Conservation (phyloP, 2,888 invertebrate genomes). For the Ectemnius continuus region DNA sequence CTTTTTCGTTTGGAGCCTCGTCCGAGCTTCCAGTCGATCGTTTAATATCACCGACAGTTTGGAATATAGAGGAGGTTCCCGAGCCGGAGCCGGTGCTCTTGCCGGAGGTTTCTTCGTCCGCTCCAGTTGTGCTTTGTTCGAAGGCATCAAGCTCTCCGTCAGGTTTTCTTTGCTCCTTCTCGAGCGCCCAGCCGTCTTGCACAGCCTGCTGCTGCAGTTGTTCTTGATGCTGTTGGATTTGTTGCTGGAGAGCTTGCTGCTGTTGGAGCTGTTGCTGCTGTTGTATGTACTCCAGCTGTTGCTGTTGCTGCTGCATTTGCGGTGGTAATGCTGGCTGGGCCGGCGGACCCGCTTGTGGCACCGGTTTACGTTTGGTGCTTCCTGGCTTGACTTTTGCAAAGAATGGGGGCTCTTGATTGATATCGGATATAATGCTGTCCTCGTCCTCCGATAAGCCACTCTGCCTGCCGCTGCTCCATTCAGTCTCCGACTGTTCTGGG, state of each 20-base stretch:
- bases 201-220: conserved; percentile 71
- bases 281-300: conserved; percentile 39
- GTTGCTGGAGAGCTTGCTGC: conserved; percentile 69
- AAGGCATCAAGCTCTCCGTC: conserved; percentile 82
- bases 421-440: conserved; percentile 86
- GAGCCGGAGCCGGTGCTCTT: conserved; percentile 82
- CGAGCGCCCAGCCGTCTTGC: conserved; percentile 79
- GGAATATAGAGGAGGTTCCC: conserved; percentile 84
- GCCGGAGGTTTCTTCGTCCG: conserved; percentile 81
- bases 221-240: conserved; percentile 70
- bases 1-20: conserved; percentile 79
- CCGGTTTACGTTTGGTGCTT: conserved; percentile 75
- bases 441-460: conserved; percentile 85
- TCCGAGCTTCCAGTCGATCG: conserved; percentile 82
- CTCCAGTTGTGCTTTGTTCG: conserved; percentile 79
- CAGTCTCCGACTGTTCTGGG: conserved; percentile 87
- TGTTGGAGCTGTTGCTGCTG: conserved; percentile 57
- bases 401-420: conserved; percentile 82
- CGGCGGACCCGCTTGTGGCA: conserved; percentile 56
- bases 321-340: not conserved
- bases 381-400: conserved; percentile 82
- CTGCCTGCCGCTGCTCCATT: conserved; percentile 85
- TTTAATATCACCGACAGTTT: conserved; percentile 87
- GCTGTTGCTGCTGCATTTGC: conserved; percentile 47
- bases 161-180: conserved; percentile 79